These are phyloP conservation scores for Psilopsiagon aymara DNA, from an alignment of 2,113 vertebrate genomes.

Conservation along the genomic window DNA sequence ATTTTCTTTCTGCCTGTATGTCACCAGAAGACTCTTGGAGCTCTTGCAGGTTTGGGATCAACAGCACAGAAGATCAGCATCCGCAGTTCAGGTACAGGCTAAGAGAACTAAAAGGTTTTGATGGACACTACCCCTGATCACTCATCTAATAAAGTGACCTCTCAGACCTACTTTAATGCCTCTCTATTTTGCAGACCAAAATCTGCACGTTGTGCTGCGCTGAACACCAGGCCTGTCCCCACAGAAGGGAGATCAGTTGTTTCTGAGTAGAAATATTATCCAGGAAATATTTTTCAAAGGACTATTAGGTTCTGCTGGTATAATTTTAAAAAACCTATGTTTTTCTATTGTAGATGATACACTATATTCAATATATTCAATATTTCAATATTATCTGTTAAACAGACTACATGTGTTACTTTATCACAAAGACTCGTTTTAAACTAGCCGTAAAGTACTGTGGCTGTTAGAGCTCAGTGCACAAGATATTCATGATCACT, in stretches of 20 bases:
- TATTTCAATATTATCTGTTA: constrained; percentile 5
- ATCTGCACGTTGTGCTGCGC: neutral
- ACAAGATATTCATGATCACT: neutral
- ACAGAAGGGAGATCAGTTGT: neutral
- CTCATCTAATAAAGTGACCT: neutral
- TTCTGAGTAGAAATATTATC: constrained; percentile 1
- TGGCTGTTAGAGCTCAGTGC: neutral
- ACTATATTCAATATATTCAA: neutral
- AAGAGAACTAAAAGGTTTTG: neutral
- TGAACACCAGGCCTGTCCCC: neutral
- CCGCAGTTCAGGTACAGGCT: neutral
- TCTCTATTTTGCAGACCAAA: neutral
- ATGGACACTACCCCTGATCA: neutral
- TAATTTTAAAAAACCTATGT: constrained; percentile 24
- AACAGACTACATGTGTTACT: neutral
- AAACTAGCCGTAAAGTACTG: neutral
- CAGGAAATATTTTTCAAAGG: constrained; percentile 22
- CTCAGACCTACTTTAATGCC: neutral
- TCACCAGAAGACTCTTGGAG: neutral
- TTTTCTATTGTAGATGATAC: constrained; percentile 4
- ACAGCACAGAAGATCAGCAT: neutral
- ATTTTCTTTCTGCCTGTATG: neutral
- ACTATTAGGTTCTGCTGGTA: neutral
- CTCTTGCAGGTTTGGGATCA: neutral
- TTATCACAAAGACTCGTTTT: constrained; percentile 34